Evolutionary conservation across 2,797 vertebrate genomes (phyloP), one percentile per base, ranked within the genome.

Genomic region (Acrossocheilus wenchowensis): DNA sequence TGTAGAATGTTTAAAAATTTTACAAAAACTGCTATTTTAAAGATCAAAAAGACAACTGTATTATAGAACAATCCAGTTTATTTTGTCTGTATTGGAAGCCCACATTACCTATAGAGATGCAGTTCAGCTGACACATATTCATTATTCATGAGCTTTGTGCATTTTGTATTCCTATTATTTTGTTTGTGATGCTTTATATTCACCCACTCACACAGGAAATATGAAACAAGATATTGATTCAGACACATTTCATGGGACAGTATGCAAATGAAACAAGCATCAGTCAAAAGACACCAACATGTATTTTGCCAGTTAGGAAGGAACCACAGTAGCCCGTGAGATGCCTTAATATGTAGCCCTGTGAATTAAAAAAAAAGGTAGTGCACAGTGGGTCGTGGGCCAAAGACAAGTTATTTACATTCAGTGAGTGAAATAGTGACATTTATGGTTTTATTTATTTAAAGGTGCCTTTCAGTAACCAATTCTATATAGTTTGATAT

Each of bases 101-200:
- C 23, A 71, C 23, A 0, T 26, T 26, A 26, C 26, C 73, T 62
- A 72, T 71, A 75, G 82, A 64, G 30, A 21, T 69, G 74, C 14
- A 78, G 34, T 21, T 57, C 71, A 39, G n/a, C 3, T 17, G 41
- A 62, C 26, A 52, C 52, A 6, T 45, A 74, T 74, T 48, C 43
- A 60, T 69, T 78, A 85, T 88, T 88, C 50, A 88, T 82, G 72
- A 78, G 64, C 72, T 78, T 45, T 69, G 72, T 39, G 78, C 79
- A 82, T 82, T 88, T 88, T 71, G 34, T 85, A 85, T 77, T 82
- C 30, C 79, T 71, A 73, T 68, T 83, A 57, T 74, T 81, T 36
- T 81, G 48, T 87, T 52, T 80, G 60, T 66, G 68, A 72, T 48
- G 62, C 54, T 43, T 77, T 77, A 48, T 71, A 78, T 72, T 88